Evolutionary conservation across 2,797 vertebrate species (phyloP), one percentile per base, ranked within the genome.

Genomic region (Gymnothorax javanicus): DNA sequence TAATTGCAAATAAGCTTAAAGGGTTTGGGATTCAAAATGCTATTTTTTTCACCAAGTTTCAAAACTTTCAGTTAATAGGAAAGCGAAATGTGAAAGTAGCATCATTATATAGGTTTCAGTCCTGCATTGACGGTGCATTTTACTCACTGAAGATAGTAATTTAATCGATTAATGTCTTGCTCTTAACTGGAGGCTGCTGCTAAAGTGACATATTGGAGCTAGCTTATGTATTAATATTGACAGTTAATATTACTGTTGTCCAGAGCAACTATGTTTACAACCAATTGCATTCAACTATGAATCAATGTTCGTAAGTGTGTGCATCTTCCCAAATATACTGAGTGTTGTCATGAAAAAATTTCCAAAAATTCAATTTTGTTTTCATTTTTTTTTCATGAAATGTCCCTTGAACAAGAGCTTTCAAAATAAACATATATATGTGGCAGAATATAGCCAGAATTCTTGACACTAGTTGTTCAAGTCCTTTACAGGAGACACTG

Each of bases 121-220:
- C 90, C 93, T 93, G 94, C 93, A 94, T 90, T 82, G 87, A 86
- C 58, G 90, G 93, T 88, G 87, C 88, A 91, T 67, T 93, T 93
- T 94, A 93, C 90, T 93, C 93, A 93, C 93, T 89, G 92, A 89
- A 84, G 94, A 94, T 93, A n/a, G n/a, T n/a, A 93, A 95, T 95
- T 94, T 95, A 95, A 96, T 89, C 93, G 93, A 91, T 90, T 92
- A 92, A 95, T 93, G 92, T 94, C 93, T 93, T 90, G 73, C 90
- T 95, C 94, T 95, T 93, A 94, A 89, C 91, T 92, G 89, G 89
- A 89, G 94, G 95, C 95, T 95, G 92, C 92, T 91, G 90, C 77
- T 90, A 94, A 91, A 94, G 92, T 90, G 89, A 92, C 90, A 93
- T 95, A 92, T 89, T 90, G 0, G 93, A 88, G 91, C 93, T 93